Evolutionary conservation across 2,888 invertebrate genomes (phyloP).

Genomic region (Nezara viridula): DNA sequence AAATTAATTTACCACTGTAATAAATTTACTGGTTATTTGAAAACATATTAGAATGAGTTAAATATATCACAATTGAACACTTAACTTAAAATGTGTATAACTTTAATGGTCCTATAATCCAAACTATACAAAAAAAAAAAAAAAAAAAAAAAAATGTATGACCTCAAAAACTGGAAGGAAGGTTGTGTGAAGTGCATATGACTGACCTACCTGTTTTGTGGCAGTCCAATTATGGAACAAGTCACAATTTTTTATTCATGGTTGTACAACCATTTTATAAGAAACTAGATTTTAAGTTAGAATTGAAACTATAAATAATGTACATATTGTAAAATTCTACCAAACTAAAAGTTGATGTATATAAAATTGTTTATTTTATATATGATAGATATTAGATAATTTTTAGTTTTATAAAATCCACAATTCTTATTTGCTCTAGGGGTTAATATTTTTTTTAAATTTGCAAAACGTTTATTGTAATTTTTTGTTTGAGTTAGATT

Average conservation of each 20-base stretch:
- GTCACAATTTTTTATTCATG: neutral
- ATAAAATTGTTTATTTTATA: slow-evolving; percentile 34
- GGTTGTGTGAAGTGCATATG: neutral
- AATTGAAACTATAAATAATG: neutral
- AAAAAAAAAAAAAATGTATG: neutral
- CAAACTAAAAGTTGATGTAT: neutral
- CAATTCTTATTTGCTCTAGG: neutral
- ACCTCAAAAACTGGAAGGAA: neutral
- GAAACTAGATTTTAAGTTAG: neutral
- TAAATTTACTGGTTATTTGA: neutral
- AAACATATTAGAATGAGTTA: neutral
- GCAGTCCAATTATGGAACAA: too few species aligned
- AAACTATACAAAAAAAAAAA: too few species aligned
- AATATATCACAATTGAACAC: neutral
- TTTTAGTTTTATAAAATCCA: neutral
- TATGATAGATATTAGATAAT: neutral
- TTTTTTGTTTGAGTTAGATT: neutral
- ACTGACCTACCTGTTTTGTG: neutral
- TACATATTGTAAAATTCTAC: neutral
- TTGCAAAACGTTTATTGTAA: neutral
- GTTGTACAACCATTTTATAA: neutral
- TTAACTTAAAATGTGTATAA: too few species aligned
- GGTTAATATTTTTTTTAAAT: neutral
- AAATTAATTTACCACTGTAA: neutral
- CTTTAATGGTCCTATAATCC: too few species aligned